These are phyloP conservation scores for Chionomys nivalis DNA, from an alignment of 2,113 vertebrate species.

Conservation along the genomic window DNA sequence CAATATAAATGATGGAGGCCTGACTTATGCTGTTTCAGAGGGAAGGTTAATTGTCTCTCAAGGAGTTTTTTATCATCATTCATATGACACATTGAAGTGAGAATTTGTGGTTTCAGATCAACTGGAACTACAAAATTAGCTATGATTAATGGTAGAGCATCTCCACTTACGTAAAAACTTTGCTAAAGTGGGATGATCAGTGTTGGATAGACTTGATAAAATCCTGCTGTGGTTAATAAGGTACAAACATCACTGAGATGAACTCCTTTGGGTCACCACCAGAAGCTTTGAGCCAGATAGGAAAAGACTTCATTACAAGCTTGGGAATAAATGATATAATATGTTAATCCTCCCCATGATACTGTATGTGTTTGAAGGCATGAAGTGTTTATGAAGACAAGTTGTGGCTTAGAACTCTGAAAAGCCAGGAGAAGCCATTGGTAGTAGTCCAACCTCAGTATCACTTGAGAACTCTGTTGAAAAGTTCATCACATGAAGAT, in stretches of 20 bases:
- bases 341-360: neutral
- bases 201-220: neutral
- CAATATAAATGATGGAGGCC: neutral
- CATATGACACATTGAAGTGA: neutral
- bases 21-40: neutral
- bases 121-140: neutral
- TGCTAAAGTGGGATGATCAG: neutral
- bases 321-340: neutral
- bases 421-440: no score
- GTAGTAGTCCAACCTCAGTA: no score
- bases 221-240: neutral
- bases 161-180: neutral
- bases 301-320: rapidly evolving
- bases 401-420: no score
- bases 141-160: neutral
- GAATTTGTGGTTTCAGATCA: neutral
- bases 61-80: neutral
- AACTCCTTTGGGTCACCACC: neutral
- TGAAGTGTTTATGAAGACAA: neutral
- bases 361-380: neutral
- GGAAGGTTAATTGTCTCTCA: neutral
- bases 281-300: neutral
- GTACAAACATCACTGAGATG: neutral
- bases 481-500: neutral
- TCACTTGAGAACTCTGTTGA: no score